phyloP scores from a whole-genome alignment of 2,888 invertebrate genomes.

The Laspeyria flexula region DNA sequence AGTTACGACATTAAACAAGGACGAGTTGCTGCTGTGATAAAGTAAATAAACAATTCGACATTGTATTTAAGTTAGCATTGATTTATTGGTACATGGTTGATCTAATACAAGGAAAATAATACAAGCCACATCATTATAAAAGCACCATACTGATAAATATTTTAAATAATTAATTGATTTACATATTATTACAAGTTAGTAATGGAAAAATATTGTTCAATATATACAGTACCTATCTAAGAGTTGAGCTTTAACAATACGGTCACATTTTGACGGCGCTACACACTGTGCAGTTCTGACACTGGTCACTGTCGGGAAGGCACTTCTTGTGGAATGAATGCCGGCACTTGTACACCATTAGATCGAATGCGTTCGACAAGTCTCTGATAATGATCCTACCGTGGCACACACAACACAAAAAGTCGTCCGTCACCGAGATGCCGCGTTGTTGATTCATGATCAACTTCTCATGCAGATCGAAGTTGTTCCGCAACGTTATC shows the following conservation, averaged over 20 bases:
- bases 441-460: conserved; percentile 92
- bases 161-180: conserved; percentile 44
- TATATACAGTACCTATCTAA: conserved; percentile 55
- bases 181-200: conserved; percentile 48
- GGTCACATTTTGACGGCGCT: conserved; percentile 78
- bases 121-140: conserved; percentile 71
- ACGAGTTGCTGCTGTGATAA: no score
- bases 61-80: conserved; percentile 25
- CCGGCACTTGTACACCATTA: conserved; percentile 94
- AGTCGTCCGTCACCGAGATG: conserved; percentile 90
- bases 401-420: conserved; percentile 92
- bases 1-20: no score
- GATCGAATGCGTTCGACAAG: conserved; percentile 88
- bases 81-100: conserved; percentile 32
- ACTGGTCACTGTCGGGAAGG: conserved; percentile 83
- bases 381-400: conserved; percentile 91
- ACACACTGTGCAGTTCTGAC: conserved; percentile 71
- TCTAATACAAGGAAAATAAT: conserved; percentile 53
- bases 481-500: conserved; percentile 96
- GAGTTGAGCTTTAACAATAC: conserved; percentile 56
- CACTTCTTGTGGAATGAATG: conserved; percentile 96
- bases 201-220: conserved; percentile 37
- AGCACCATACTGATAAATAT: conserved; percentile 66
- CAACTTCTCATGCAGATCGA: conserved; percentile 93
- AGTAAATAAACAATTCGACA: conserved; percentile 8